phyloP scores from a whole-genome alignment of 2,888 invertebrate species.

The Heliconius ethilla region DNA sequence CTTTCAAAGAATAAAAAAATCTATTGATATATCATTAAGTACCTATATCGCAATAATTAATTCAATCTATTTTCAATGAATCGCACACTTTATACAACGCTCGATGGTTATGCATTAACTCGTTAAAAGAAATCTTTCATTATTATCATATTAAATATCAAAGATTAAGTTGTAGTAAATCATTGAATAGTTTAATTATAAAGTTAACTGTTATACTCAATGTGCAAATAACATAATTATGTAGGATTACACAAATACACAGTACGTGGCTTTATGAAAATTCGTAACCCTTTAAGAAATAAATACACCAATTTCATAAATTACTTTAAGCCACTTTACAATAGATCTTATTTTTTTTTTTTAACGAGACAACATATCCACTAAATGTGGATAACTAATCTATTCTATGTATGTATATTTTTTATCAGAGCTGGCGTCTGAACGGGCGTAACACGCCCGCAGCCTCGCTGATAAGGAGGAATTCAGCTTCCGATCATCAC shows the following conservation, averaged over 20 bases:
- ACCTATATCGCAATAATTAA: background rate
- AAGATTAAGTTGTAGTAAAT: background rate
- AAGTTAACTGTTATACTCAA: no score
- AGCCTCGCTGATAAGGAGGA: conserved; percentile 4
- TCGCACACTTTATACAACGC: background rate
- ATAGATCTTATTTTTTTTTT: no score
- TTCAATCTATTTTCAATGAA: background rate
- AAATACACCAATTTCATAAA: no score
- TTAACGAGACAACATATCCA: background rate
- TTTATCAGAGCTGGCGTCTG: conserved; percentile 6
- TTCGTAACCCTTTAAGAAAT: no score
- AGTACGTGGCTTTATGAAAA: no score
- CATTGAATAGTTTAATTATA: background rate
- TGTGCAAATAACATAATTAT: no score
- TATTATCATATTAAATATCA: conserved; percentile 8
- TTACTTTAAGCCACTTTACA: no score
- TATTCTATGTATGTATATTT: background rate
- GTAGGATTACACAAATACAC: no score
- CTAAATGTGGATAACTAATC: background rate
- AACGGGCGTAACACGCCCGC: background rate
- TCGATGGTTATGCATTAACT: background rate
- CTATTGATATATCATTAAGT: background rate
- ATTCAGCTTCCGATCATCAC: conserved; percentile 22
- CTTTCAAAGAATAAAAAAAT: background rate
- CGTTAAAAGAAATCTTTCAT: conserved; percentile 2